These are phyloP conservation scores for Rhogogaster chlorosoma DNA, from an alignment of 2,888 invertebrate genomes.

Conservation along the genomic window DNA sequence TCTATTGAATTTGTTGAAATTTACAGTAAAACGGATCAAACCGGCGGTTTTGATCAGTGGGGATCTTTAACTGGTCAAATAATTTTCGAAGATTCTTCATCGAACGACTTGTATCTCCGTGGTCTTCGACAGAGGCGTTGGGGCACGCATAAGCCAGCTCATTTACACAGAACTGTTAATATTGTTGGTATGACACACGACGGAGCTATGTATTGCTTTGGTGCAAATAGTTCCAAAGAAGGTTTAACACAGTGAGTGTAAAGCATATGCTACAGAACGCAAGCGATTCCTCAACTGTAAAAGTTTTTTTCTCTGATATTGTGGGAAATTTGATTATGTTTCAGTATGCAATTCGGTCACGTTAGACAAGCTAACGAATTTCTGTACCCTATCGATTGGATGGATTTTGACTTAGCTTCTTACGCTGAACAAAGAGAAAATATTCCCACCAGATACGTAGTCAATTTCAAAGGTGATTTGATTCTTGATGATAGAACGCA, in stretches of 20 bases:
- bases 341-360: constrained; percentile 80
- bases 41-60: constrained; percentile 83
- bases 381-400: constrained; percentile 76
- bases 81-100: constrained; percentile 76
- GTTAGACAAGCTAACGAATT: constrained; percentile 78
- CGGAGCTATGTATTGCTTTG: constrained; percentile 81
- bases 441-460: constrained; percentile 78
- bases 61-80: constrained; percentile 83
- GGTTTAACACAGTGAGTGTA: constrained; percentile 81
- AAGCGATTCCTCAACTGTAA: neutral
- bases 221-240: constrained; percentile 79
- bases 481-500: neutral
- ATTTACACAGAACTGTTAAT: constrained; percentile 71
- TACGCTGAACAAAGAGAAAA: constrained; percentile 77
- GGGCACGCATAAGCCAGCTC: constrained; percentile 70
- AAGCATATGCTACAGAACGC: neutral
- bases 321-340: constrained; percentile 55
- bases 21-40: constrained; percentile 75
- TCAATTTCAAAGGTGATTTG: constrained; percentile 79
- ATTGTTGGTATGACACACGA: constrained; percentile 78
- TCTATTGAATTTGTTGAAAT: constrained; percentile 13
- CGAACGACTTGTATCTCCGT: constrained; percentile 78
- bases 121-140: constrained; percentile 79
- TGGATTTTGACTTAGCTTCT: constrained; percentile 79
- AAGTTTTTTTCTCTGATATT: neutral